phyloP scores from a whole-genome alignment of 2,113 vertebrate species.

The Colossoma macropomum region DNA sequence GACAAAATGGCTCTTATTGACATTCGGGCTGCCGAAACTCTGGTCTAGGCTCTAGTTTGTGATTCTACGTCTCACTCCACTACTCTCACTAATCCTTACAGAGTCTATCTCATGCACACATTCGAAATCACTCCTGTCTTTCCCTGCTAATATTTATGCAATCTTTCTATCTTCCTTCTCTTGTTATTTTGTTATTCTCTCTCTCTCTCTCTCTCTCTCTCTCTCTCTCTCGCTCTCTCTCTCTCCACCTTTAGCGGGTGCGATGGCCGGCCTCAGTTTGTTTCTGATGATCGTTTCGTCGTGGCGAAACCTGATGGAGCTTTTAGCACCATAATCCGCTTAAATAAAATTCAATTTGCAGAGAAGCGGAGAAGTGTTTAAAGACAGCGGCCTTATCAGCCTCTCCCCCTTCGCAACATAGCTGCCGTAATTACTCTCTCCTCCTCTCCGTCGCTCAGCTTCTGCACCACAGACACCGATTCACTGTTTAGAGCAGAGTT shows the following conservation, averaged over 20 bases:
- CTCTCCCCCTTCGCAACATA: slow-evolving; percentile 9
- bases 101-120: background rate
- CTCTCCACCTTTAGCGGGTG: background rate
- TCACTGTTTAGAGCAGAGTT: background rate
- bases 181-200: no score
- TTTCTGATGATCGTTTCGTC: slow-evolving; percentile 42
- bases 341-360: slow-evolving; percentile 55
- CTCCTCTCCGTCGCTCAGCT: slow-evolving; percentile 21
- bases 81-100: background rate
- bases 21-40: no score
- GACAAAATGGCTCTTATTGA: no score
- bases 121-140: no score
- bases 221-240: background rate
- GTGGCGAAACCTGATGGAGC: slow-evolving; percentile 40
- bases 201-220: background rate
- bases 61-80: no score
- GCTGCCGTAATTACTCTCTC: slow-evolving; percentile 36
- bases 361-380: slow-evolving; percentile 33
- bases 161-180: background rate
- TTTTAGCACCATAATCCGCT: slow-evolving; percentile 42
- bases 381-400: slow-evolving; percentile 37
- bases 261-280: slow-evolving; percentile 19
- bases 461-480: background rate
- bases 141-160: background rate
- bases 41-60: no score